Base-by-base conservation (phyloP, 1,140 invertebrate species). In the Colletes latitarsis region DNA sequence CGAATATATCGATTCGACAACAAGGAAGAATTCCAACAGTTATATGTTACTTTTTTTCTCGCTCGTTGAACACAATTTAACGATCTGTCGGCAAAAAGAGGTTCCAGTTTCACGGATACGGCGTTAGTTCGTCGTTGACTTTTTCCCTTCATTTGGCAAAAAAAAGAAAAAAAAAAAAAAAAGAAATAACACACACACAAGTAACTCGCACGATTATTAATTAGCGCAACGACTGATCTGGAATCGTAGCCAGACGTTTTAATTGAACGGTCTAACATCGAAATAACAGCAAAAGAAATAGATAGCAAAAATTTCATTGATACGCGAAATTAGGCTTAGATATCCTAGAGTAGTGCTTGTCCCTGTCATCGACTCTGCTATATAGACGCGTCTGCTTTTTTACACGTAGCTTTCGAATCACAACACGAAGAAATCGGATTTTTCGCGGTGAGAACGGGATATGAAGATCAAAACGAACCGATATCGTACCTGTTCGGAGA, bases 281-380 rank as follows among this genome's bases (percentile, higher is more conserved):
- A 55, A 5, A 30, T 30, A 4, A 17, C 14, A 55, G 15, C 14
- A n/a, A 55, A 49, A 12, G 49, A 49, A 12, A 49, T 30, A 49
- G 3, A 49, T 10, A 49, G 10, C 9, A 49, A 49, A 49, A 49
- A 12, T 49, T 49, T 10, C 49, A 17, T 5, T 4, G 62, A 39
- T 41, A 39, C 62, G 62, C 39, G 62, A 46, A 46, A 58, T 74
- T 21, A 52, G 63, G 49, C 49, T 49, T 64, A 75, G 69, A 79
- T n/a, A 66, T 41, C 81, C 55, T 85, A 86, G 84, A 85, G 53
- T 85, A 85, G 78, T 41, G 83, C 82, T 85, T 85, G 8, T 15
- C n/a, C 76, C 76, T 81, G 71, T 78, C 70, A 84, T 66, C 66
- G 68, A 67, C 43, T 83, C 57, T 66, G 82, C 82, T 83, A 83